A percentile compares a stretch with the other conserved stretches of the same genome.
Conservation (phyloP, 2,113 vertebrate species). For the Malaclemys terrapin region DNA sequence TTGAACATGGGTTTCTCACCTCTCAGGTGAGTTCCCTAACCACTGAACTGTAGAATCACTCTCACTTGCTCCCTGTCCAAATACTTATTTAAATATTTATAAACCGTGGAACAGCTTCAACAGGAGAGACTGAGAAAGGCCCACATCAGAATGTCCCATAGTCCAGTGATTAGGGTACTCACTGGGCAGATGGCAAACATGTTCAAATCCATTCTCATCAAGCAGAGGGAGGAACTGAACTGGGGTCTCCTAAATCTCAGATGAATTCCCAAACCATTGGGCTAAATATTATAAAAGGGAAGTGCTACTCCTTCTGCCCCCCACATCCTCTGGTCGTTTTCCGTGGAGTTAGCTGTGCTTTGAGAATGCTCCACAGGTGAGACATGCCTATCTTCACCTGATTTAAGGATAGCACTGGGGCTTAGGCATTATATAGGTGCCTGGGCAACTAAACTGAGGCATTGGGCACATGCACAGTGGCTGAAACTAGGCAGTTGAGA, state of each 20-base stretch:
- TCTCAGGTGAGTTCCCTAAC: neutral
- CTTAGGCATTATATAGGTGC: neutral
- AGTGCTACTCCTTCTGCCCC: neutral
- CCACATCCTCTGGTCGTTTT: neutral
- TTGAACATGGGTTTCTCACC: neutral
- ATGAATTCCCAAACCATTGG: neutral
- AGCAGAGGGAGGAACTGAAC: neutral
- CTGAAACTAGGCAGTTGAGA: neutral
- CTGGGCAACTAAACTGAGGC: neutral
- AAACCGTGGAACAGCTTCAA: neutral
- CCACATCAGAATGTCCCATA: neutral
- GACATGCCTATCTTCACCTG: neutral
- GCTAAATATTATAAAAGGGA: neutral
- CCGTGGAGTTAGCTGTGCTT: neutral
- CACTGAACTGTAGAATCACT: neutral
- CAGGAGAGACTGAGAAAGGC: neutral
- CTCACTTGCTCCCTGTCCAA: neutral
- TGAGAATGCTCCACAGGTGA: neutral
- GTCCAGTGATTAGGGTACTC: neutral
- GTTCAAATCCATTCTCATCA: neutral
- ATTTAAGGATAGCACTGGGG: neutral
- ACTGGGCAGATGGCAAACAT: neutral
- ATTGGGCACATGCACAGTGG: neutral
- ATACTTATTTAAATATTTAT: neutral
- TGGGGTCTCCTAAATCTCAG: neutral